A percentile compares a stretch with the other conserved stretches of the same genome.
phyloP scores from a whole-genome alignment of 2,113 vertebrate genomes.

The Nymphicus hollandicus region DNA sequence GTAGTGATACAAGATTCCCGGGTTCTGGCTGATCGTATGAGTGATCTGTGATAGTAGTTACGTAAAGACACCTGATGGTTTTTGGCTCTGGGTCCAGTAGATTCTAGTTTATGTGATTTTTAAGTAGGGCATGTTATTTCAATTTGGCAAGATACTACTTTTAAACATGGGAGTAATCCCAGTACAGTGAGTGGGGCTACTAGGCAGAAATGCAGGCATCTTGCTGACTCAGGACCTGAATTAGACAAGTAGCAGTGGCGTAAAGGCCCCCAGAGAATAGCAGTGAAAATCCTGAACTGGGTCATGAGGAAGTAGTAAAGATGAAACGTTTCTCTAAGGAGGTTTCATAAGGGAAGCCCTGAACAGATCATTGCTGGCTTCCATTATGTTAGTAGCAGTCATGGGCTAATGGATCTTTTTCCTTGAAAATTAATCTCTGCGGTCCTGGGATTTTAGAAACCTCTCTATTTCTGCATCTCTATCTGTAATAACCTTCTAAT shows the following conservation, averaged over 20 bases:
- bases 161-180: constrained; percentile 47
- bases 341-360: constrained; percentile 30
- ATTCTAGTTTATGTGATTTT: constrained; percentile 28
- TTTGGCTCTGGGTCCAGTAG: neutral
- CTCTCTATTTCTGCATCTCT: neutral
- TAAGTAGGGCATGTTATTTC: constrained; percentile 53
- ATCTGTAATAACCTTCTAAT: neutral
- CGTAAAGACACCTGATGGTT: neutral
- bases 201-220: constrained; percentile 22
- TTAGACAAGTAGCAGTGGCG: constrained; percentile 40
- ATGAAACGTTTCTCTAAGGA: constrained; percentile 63
- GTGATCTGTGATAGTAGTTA: neutral
- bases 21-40: neutral
- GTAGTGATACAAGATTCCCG: neutral
- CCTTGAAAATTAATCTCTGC: constrained; percentile 13
- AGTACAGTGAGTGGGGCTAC: constrained; percentile 37
- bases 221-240: constrained; percentile 57
- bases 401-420: constrained; percentile 7
- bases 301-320: constrained; percentile 67
- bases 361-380: constrained; percentile 36
- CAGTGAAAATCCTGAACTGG: constrained; percentile 60
- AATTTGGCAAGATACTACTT: constrained; percentile 42
- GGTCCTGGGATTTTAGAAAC: constrained; percentile 42
- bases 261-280: constrained; percentile 39
- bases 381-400: constrained; percentile 18